Base-by-base conservation (phyloP, 2,888 invertebrate genomes). In the Flabesymbios commensalis region DNA sequence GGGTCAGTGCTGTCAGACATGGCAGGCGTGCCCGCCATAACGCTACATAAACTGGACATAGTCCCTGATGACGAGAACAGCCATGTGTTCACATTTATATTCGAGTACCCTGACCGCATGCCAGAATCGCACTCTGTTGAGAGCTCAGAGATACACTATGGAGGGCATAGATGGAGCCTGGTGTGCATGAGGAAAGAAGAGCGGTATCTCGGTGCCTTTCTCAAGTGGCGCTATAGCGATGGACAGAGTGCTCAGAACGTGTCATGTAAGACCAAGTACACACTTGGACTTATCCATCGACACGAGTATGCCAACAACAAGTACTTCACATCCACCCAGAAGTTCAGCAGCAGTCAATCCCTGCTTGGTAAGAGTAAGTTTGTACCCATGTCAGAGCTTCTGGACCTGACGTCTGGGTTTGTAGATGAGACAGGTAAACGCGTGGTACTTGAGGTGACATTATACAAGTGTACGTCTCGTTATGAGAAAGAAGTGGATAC, bases 41-140 rank as follows among this genome's bases (percentile, higher is more conserved):
- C 54, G 19, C 53, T 70, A 28, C 68, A 69, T 56, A 67, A 65
- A 28, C 61, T 70, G 48, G 60, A 60, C 33, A 63, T 70, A 14
- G 24, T 64, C 17, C 64, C 70, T 2, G 70, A 69, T 26, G 70
- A 70, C 5, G 68, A 69, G 22, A 65, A 67, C 10, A 28, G 48
- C n/a, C 70, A 70, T 49, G 64, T 67, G 48, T 69, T 70, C 61
- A 70, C 70, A 22, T 69, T 70, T 39, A 52, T 70, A 29, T 61
- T 70, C 32, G 70, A 70, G 22, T 57, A 67, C 41, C 63, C 66
- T 5, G 63, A 61, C 31, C 57, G 54, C 29, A 63, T 70, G 29
- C 29, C 53, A 33, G 70, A 69, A n/a, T 36, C 49, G 19, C 63
- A 61, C 33, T 59, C 61, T 7, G 52, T 71, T 17, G 71, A 71